These are phyloP conservation scores for Catotricha subobsoleta DNA, from an alignment of 2,888 invertebrate species.

Conservation along the genomic window DNA sequence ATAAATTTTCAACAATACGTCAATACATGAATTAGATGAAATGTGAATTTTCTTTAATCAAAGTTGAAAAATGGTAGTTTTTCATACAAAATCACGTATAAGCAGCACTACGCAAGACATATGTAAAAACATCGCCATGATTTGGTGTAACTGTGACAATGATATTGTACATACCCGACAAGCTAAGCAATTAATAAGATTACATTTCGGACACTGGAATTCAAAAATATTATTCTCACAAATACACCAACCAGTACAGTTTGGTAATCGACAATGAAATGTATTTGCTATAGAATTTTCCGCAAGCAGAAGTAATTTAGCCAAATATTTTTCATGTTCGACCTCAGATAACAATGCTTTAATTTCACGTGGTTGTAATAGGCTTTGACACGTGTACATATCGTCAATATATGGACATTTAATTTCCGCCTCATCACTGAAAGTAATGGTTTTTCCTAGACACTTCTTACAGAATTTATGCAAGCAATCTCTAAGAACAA, in stretches of 20 bases:
- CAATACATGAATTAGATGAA: no score
- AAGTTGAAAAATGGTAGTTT: no score
- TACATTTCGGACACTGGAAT: slow-evolving; percentile 72
- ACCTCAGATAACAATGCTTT: slow-evolving; percentile 52
- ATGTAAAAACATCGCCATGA: no score
- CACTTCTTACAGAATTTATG: slow-evolving; percentile 70
- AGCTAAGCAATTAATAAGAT: slow-evolving; percentile 60
- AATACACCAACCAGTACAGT: slow-evolving; percentile 79
- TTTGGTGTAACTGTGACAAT: no score
- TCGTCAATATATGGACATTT: slow-evolving; percentile 71
- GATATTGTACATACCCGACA: slow-evolving; percentile 71
- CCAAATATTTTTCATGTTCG: slow-evolving; percentile 64
- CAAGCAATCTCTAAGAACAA: slow-evolving; percentile 67
- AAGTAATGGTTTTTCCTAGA: slow-evolving; percentile 50
- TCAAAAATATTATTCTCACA: slow-evolving; percentile 71
- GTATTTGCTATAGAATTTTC: slow-evolving; percentile 63
- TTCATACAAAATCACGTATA: no score
- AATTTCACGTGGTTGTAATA: slow-evolving; percentile 68
- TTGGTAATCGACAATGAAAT: slow-evolving; percentile 78
- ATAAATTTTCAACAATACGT: no score
- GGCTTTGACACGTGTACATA: slow-evolving; percentile 52
- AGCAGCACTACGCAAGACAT: no score
- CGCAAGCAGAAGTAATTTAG: slow-evolving; percentile 41
- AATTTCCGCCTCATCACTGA: slow-evolving; percentile 59
- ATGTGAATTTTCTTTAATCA: no score